These are phyloP conservation scores for Agrotis ipsilon DNA, from an alignment of 2,888 invertebrate species.

Conservation along the genomic window DNA sequence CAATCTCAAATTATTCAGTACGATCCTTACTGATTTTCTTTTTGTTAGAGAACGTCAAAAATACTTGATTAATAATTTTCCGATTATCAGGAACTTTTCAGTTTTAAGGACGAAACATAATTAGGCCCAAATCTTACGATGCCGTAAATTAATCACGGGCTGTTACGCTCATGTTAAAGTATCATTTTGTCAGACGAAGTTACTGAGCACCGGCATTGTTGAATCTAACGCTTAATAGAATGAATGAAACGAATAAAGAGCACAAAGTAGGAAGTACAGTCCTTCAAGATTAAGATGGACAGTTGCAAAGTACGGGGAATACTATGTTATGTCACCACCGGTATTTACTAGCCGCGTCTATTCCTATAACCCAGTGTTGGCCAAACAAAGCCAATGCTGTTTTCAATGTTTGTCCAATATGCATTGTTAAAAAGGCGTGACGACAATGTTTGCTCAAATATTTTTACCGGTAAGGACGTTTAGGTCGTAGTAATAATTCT, in stretches of 20 bases:
- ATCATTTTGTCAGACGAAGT: constrained; percentile 29
- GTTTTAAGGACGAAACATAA: neutral
- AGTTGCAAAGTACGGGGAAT: constrained; percentile 58
- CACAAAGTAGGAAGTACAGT: constrained; percentile 56
- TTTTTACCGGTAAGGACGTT: constrained; percentile 27
- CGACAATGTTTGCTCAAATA: constrained; percentile 52
- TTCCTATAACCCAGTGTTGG: constrained; percentile 19
- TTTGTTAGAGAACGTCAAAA: constrained; percentile 9
- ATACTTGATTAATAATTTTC: neutral
- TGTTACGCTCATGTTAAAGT: constrained; percentile 20
- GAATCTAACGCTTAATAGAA: constrained; percentile 47
- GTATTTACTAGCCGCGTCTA: constrained; percentile 32
- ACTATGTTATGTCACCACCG: constrained; percentile 58
- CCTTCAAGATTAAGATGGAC: constrained; percentile 62
- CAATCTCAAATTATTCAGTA: neutral
- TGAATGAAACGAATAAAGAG: constrained; percentile 53
- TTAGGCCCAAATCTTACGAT: constrained; percentile 3
- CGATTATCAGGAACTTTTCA: neutral
- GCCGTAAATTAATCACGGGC: constrained; percentile 14
- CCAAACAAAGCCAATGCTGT: constrained; percentile 32
- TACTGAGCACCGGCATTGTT: constrained; percentile 27
- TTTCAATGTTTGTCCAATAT: constrained; percentile 35
- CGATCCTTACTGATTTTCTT: neutral
- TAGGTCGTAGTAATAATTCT: constrained; percentile 25
- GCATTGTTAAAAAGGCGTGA: constrained; percentile 25